Evolutionary conservation across 2,113 vertebrate species (phyloP), one percentile per base, ranked within the genome.

Genomic region (Dicrurus megarhynchus): DNA sequence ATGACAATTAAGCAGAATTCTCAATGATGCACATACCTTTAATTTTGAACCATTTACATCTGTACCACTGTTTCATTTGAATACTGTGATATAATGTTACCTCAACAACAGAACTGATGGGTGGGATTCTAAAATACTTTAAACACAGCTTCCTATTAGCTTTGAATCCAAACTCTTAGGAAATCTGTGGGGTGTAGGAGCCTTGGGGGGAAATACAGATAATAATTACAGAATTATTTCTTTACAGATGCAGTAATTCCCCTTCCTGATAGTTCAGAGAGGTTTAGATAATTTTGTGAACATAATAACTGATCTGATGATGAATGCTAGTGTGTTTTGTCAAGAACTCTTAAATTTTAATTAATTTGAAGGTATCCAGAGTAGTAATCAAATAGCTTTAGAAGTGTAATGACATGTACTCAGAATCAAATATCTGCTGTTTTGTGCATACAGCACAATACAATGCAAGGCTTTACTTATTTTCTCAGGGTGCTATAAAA

Each of bases 301-400:
- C 27, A 6, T 94, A 97, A 86, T 79, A 96, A 87, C 47, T 89
- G 78, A 65, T 33, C 50, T 89, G 60, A 81, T 90, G 47, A 71
- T 63, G 41, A 69, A 61, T 87, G 17, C 55, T 82, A 13, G 64
- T 53, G 35, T 57, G 64, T 84, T 95, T 53, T 89, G 28, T 90
- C 78, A 93, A 91, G 89, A 91, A 55, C 35, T 68, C 87, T 93
- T 97, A 49, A 61, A 37, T 77, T 95, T 84, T 95, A 97, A 97
- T 97, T 95, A 95, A 87, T 90, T 81, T 92, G n/a, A 93, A 95
- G 75, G 16, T 70, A 64, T 82, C 52, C 42, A 65, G 50, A 55
- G n/a, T 87, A 91, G 60, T 95, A 82, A 87, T 96, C 87, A 91
- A 77, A 93, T 89, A 64, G 22, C 37, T 90, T 94, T 78, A 81